These are phyloP conservation scores for Protonemura montana DNA, from an alignment of 2,888 invertebrate species.

Conservation along the genomic window DNA sequence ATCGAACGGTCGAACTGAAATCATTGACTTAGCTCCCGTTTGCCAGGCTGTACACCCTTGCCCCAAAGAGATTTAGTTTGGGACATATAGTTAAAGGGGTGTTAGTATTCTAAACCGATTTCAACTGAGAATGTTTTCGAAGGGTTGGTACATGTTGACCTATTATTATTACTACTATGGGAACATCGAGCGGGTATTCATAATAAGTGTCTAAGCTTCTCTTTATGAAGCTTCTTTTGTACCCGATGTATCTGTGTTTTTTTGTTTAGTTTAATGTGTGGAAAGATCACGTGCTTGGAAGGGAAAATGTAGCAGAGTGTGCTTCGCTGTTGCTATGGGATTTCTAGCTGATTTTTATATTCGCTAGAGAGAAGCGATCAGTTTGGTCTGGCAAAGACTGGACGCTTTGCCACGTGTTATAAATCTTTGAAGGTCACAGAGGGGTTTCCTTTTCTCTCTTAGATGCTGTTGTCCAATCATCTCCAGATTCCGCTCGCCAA, in stretches of 20 bases:
- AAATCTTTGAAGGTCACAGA: no score
- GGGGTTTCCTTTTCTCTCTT: not conserved
- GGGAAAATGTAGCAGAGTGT: not conserved
- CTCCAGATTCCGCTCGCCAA: not conserved
- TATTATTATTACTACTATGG: not conserved
- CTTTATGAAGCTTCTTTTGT: not conserved
- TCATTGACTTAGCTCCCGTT: not conserved
- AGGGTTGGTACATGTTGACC: not conserved
- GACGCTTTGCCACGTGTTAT: not conserved
- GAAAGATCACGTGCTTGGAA: not conserved
- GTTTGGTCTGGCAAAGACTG: no score
- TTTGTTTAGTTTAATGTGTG: not conserved
- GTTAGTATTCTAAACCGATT: not conserved
- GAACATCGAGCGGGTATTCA: slow-evolving; percentile 7
- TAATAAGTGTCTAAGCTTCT: not conserved
- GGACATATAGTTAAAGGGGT: not conserved
- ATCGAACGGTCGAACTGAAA: not conserved
- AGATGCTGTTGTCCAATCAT: not conserved
- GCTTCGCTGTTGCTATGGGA: no score
- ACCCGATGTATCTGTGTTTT: not conserved
- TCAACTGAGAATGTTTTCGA: not conserved
- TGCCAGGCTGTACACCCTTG: not conserved
- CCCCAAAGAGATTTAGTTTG: not conserved
- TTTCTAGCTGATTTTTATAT: no score
- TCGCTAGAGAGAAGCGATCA: no score